Conservation (phyloP, 1,140 invertebrate genomes). For the Drosophila pseudoobscura region DNA sequence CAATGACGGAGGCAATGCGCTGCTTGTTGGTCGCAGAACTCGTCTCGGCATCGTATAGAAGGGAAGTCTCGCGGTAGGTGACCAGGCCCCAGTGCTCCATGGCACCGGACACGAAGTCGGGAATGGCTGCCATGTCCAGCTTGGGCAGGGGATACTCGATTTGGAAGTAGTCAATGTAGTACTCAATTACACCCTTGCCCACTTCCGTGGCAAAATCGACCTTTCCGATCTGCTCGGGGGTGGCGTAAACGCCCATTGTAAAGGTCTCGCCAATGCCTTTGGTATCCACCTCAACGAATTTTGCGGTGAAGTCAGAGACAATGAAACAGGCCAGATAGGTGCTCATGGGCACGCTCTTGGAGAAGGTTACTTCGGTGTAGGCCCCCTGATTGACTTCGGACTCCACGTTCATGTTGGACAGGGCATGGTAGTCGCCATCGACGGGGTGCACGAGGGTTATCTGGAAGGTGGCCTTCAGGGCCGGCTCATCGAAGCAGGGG, state of each 20-base stretch:
- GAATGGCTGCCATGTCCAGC: conserved; percentile 95
- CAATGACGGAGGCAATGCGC: conserved; percentile 91
- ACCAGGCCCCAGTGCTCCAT: conserved; percentile 98
- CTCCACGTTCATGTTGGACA: conserved; percentile 90
- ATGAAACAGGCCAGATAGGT: conserved; percentile 96
- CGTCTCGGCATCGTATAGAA: conserved; percentile 88
- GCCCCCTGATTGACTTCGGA: conserved; percentile 26
- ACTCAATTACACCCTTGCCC: conserved; percentile 92
- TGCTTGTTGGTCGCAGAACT: conserved; percentile 91
- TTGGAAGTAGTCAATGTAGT: conserved; percentile 94
- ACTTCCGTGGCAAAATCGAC: conserved; percentile 92
- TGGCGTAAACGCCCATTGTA: conserved; percentile 89
- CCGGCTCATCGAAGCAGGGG: conserved; percentile 98
- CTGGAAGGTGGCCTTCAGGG: conserved; percentile 94
- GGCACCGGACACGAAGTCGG: conserved; percentile 96
- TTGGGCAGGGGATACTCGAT: conserved; percentile 94
- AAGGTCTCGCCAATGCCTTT: conserved; percentile 85
- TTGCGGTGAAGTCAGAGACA: conserved; percentile 92
- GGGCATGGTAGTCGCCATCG: conserved; percentile 86
- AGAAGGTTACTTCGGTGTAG: conserved; percentile 85
- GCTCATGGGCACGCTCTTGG: conserved; percentile 95
- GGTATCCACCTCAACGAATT: conserved; percentile 85
- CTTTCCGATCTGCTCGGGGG: conserved; percentile 89
- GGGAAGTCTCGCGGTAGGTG: conserved; percentile 92
- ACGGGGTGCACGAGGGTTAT: conserved; percentile 90